These are phyloP conservation scores for Dasyurus viverrinus DNA, from an alignment of 2,113 vertebrate species.

Conservation along the genomic window DNA sequence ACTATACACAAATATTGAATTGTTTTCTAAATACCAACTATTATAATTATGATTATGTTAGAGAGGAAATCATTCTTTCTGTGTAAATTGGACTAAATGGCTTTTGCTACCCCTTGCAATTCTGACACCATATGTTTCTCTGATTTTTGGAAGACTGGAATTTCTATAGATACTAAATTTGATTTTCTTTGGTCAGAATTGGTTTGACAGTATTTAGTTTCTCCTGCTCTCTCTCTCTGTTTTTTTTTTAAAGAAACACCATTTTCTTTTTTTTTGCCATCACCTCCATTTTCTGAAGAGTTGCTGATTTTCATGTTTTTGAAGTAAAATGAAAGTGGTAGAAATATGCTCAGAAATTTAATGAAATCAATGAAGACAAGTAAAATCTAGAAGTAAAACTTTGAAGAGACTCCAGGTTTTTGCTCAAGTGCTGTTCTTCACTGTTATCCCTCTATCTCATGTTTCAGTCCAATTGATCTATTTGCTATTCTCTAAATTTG, in stretches of 20 bases:
- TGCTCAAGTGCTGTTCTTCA: not conserved
- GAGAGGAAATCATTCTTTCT: not conserved
- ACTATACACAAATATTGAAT: not conserved
- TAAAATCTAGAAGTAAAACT: not conserved
- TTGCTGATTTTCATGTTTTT: not conserved
- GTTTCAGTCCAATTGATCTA: not conserved
- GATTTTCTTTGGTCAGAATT: not conserved
- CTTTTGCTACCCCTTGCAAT: not conserved
- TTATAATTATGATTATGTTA: not conserved
- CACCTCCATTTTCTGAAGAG: not conserved
- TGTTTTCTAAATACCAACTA: not conserved
- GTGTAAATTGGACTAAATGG: not conserved
- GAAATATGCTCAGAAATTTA: not conserved
- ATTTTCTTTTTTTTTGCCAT: not conserved
- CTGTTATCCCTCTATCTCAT: not conserved
- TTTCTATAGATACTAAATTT: not conserved
- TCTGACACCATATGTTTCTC: not conserved
- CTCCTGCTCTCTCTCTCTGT: not conserved
- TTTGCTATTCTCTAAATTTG: not conserved
- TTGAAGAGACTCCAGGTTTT: not conserved
- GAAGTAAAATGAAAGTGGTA: not conserved
- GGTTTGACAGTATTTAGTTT: not conserved
- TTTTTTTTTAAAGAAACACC: not conserved
- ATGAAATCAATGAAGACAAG: not conserved
- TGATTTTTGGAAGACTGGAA: not conserved